Evolutionary conservation across 1,140 invertebrate genomes (phyloP).

Genomic region (Phthorimaea operculella): DNA sequence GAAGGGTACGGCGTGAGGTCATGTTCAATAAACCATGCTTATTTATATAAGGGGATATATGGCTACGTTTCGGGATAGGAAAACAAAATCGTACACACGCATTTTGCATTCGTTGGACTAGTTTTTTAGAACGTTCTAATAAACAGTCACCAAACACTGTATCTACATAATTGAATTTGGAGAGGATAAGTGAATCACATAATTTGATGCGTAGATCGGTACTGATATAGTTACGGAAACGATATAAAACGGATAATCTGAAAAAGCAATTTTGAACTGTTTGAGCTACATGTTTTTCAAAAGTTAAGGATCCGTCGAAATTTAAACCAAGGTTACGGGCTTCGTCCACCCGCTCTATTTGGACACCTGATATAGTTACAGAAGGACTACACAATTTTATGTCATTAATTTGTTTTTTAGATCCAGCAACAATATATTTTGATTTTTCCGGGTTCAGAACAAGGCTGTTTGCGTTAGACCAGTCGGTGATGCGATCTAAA

Average conservation of each 20-base stretch:
- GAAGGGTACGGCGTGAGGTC: not conserved
- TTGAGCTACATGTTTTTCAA: not conserved
- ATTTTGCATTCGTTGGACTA: not conserved
- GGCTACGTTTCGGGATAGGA: not conserved
- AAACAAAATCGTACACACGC: not conserved
- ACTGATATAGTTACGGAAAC: not conserved
- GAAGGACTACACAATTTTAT: not conserved
- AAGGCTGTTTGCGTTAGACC: not conserved
- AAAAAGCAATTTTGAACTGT: not conserved
- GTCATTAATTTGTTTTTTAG: not conserved
- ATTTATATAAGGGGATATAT: not conserved
- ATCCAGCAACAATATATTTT: not conserved
- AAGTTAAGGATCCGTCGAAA: not conserved
- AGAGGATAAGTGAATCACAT: not conserved
- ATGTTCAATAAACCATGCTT: not conserved
- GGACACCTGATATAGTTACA: not conserved
- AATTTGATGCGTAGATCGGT: not conserved
- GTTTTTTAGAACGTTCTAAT: not conserved
- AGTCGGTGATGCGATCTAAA: not conserved
- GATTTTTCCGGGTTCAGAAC: not conserved
- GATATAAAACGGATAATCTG: not conserved
- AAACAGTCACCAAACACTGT: not conserved
- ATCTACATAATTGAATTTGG: not conserved
- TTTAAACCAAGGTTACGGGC: not conserved
- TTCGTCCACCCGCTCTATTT: not conserved